These are phyloP conservation scores for Phataginus tricuspis DNA, from an alignment of 2,797 vertebrate species.

Conservation along the genomic window DNA sequence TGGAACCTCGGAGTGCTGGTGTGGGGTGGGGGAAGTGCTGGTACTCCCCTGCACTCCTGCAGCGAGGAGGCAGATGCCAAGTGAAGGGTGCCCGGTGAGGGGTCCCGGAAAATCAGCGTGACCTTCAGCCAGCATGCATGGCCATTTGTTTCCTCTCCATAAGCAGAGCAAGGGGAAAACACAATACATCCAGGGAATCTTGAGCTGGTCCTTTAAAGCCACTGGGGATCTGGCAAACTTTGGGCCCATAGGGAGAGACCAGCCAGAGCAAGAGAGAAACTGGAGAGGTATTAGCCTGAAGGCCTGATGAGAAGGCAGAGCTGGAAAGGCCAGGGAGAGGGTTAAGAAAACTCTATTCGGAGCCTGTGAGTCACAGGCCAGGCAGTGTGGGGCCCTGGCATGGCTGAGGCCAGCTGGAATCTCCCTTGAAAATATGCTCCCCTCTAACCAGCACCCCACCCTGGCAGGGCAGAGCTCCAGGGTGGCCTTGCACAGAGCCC, in stretches of 20 bases:
- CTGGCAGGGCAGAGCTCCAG: background rate
- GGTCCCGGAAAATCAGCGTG: background rate
- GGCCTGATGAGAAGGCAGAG: background rate
- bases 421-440: background rate
- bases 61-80: background rate
- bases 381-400: background rate
- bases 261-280: background rate
- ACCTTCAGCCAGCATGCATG: background rate
- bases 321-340: background rate
- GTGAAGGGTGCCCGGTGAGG: background rate
- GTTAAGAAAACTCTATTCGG: background rate
- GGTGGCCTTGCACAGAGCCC: background rate
- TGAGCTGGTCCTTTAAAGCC: background rate
- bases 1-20: background rate
- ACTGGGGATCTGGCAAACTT: background rate
- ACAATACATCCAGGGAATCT: background rate
- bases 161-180: background rate
- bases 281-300: background rate
- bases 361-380: slow-evolving; percentile 12
- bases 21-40: background rate
- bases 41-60: background rate
- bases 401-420: background rate
- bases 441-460: background rate
- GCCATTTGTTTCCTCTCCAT: background rate
- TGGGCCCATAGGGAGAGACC: background rate